Conservation (phyloP, 2,113 vertebrate genomes). For the Ageneiosus marmoratus region DNA sequence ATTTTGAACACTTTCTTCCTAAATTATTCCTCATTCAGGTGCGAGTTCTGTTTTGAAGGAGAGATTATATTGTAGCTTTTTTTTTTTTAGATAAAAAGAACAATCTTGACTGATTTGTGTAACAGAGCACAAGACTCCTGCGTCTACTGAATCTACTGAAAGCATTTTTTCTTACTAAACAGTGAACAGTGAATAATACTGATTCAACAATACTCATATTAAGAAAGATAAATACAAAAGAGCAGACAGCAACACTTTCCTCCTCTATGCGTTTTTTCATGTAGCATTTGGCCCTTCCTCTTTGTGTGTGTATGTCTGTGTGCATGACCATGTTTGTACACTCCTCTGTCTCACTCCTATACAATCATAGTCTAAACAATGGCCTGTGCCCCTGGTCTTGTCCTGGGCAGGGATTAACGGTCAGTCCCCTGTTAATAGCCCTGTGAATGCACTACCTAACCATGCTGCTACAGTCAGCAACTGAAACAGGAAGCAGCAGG, state of each 20-base stretch:
- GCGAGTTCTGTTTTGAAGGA: too few species aligned
- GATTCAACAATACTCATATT: constrained; percentile 8
- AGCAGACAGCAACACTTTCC: constrained; percentile 29
- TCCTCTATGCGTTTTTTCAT: constrained; percentile 36
- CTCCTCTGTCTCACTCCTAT: not conserved
- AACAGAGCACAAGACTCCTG: not conserved
- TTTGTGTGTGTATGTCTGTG: constrained; percentile 3
- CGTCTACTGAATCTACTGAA: not conserved
- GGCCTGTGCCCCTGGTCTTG: constrained; percentile 4
- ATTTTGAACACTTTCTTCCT: too few species aligned
- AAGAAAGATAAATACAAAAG: constrained; percentile 26
- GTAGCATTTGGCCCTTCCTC: constrained; percentile 36
- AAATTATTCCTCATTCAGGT: too few species aligned
- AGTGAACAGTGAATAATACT: constrained; percentile 1
- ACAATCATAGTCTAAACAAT: constrained; percentile 31
- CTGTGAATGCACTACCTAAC: constrained; percentile 27
- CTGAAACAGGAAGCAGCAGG: constrained; percentile 63
- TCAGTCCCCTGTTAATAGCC: constrained; percentile 40
- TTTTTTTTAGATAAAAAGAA: too few species aligned
- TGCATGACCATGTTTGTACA: not conserved
- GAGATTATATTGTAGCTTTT: too few species aligned
- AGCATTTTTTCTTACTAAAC: not conserved
- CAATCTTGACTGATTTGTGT: not conserved
- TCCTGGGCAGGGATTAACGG: constrained; percentile 30
- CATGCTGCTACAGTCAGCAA: constrained; percentile 50